A percentile compares a stretch with the other conserved stretches of the same genome.
Conservation (phyloP, 2,113 vertebrate species). For the Nycticebus coucang region DNA sequence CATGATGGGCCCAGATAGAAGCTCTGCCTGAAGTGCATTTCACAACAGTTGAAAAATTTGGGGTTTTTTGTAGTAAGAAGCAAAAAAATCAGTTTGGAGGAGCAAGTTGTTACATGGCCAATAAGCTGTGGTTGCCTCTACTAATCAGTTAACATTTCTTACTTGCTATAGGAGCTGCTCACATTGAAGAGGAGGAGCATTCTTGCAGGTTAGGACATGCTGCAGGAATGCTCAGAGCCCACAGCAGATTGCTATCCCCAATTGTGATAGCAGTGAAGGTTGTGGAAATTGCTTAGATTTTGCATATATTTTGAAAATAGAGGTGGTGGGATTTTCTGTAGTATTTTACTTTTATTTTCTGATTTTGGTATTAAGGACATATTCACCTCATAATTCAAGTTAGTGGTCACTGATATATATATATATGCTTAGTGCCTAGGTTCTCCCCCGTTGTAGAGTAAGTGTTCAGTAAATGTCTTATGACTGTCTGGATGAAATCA, state of each 20-base stretch:
- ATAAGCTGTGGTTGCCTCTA: not conserved
- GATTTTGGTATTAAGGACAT: not conserved
- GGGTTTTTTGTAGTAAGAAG: not conserved
- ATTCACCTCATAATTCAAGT: not conserved
- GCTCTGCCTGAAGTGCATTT: not conserved
- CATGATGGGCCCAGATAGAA: no score
- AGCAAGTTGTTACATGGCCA: not conserved
- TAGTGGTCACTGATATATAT: not conserved
- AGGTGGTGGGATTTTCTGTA: not conserved
- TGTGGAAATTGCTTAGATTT: not conserved
- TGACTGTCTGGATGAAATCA: not conserved
- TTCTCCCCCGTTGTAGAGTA: not conserved
- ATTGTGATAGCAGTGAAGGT: not conserved
- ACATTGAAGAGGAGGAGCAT: not conserved
- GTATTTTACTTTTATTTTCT: not conserved
- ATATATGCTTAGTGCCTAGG: not conserved
- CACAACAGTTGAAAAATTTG: not conserved
- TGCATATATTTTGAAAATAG: not conserved
- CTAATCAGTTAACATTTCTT: not conserved
- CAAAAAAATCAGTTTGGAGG: not conserved
- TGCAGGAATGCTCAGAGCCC: not conserved
- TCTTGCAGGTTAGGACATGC: not conserved
- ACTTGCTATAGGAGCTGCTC: not conserved
- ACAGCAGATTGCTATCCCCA: not conserved
- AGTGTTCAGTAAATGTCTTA: not conserved